These are phyloP conservation scores for Hippopotamyrus pictus DNA, from an alignment of 2,797 vertebrate species.

Conservation along the genomic window DNA sequence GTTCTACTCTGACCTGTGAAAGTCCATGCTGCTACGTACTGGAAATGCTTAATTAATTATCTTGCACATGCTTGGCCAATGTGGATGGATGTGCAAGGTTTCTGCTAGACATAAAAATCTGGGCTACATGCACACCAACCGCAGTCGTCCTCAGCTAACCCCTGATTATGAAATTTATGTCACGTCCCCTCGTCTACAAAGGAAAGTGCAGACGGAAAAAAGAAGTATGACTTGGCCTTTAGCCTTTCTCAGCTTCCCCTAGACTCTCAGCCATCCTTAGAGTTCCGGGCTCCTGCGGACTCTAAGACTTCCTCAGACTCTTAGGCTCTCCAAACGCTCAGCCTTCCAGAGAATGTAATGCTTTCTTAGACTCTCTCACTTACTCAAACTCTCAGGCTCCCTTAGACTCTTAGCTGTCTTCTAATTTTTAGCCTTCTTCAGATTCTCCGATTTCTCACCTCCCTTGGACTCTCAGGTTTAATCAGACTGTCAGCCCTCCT, in stretches of 20 bases:
- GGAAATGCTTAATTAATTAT: background rate
- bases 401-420: too few relatives aligned
- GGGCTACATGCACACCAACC: too few relatives aligned
- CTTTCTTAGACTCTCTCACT: background rate
- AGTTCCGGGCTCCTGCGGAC: background rate
- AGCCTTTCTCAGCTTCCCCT: background rate
- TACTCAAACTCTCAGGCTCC: background rate
- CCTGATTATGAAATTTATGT: too few relatives aligned
- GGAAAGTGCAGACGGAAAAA: too few relatives aligned
- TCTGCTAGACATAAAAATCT: too few relatives aligned
- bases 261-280: too few relatives aligned
- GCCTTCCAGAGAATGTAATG: too few relatives aligned
- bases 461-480: background rate
- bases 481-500: too few relatives aligned
- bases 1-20: background rate
- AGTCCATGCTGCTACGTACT: background rate
- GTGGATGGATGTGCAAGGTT: background rate
- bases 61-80: background rate
- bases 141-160: too few relatives aligned
- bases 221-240: background rate
- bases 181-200: too few relatives aligned
- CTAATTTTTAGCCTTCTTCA: too few relatives aligned
- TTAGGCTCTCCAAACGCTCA: background rate
- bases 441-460: background rate
- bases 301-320: background rate